These are phyloP conservation scores for Lasioglossum morio DNA, from an alignment of 2,888 invertebrate species.

Conservation along the genomic window DNA sequence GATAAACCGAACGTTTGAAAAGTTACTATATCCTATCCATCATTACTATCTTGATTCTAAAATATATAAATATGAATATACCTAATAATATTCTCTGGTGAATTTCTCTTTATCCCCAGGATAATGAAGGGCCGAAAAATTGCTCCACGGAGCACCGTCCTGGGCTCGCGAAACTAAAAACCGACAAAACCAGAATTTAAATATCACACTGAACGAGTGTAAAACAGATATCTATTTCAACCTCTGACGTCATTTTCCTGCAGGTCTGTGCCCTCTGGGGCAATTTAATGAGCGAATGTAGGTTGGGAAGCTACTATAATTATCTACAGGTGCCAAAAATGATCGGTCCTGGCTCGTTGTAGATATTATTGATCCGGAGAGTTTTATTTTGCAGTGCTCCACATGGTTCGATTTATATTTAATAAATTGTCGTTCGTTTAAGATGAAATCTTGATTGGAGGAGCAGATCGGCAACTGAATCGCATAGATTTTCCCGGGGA, in stretches of 20 bases:
- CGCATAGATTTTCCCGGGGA: not conserved
- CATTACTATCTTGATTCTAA: not conserved
- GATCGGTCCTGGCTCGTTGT: not conserved
- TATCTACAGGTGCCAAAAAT: not conserved
- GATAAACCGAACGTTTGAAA: not conserved
- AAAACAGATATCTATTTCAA: not conserved
- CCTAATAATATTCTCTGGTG: not conserved
- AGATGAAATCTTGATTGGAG: not conserved
- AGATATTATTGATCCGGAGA: not conserved
- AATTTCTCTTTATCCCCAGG: not conserved
- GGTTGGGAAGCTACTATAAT: not conserved
- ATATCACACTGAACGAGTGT: not conserved
- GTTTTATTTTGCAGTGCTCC: not conserved
- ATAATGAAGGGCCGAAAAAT: not conserved
- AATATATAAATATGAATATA: not conserved
- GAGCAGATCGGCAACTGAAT: not conserved
- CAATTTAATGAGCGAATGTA: conserved; percentile 3
- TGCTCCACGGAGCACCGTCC: not conserved
- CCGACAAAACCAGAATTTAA: not conserved
- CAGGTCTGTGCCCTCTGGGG: not conserved
- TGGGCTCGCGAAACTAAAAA: not conserved
- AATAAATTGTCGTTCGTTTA: not conserved
- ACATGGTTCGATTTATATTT: not conserved
- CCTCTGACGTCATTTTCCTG: not conserved
- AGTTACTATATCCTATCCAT: too few species aligned